Evolutionary conservation across 35 echinoderm and acorn worm genomes (phyloP), one percentile per base, ranked within the genome.

Genomic region (Patiria miniata): DNA sequence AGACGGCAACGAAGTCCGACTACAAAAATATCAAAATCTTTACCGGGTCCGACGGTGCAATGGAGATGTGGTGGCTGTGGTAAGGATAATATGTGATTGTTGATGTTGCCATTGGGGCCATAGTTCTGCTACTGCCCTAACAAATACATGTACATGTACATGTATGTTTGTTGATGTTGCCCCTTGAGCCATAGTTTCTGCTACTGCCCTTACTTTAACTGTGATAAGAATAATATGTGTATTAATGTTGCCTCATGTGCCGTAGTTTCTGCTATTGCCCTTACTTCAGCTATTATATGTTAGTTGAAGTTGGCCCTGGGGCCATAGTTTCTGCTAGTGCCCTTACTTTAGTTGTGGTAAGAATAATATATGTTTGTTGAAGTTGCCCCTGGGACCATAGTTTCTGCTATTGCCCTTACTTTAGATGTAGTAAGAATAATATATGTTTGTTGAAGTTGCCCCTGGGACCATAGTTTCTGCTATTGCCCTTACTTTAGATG

Each of bases 51-150:
- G 96, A 17, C 86, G 92, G 55, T 85, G 89, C 47, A 94, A 99
- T 56, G 96, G 88, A 21, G 96, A 99, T 87, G 90, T 99, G 30
- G 91, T 99, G 4, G 84, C 96, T 65, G 91, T 88, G 79, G 96
- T 98, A 79, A 83, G 80, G 51, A 52, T 8, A 73, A 5, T 60
- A 26, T 60, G 19, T 60, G 57, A 18, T 60, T 5, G 19, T 60
- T 60, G 4, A 5, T 60, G 19, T 60, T 60, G 57, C 28, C 17
- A 18, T 47, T 12, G 12, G 42, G 42, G 42, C 12, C 4, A 47
- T 47, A 73, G 26, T 73, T 36, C n/a, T 10, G 28, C 1, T n/a
- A 60, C 57, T n/a, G 17, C 57, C 28, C 57, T 60, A 60, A 9
- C 7, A 9, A 54, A 54, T 54, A 18, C 52, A 54, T 54, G 52